Percentiles rank a stretch among this genome's conserved stretches.
These are phyloP conservation scores for Dendrolimus houi DNA, from an alignment of 2,888 invertebrate genomes.

Conservation along the genomic window DNA sequence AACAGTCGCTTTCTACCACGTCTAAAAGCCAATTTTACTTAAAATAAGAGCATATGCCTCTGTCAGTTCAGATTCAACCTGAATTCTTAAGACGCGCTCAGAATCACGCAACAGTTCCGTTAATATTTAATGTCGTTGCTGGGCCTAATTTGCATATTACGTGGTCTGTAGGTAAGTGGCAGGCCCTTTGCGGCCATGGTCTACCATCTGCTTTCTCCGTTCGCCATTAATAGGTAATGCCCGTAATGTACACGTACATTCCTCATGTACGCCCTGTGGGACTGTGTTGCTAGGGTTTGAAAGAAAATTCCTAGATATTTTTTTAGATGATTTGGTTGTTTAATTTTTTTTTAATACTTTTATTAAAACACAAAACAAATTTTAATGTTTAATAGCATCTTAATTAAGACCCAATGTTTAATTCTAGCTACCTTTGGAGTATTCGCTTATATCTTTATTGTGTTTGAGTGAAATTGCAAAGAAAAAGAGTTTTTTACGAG, in stretches of 20 bases:
- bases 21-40: too few relatives aligned
- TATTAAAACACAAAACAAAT: too few relatives aligned
- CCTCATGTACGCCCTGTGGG: not conserved
- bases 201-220: slow-evolving; percentile 16
- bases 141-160: slow-evolving; percentile 31
- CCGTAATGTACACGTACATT: not conserved
- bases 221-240: slow-evolving; percentile 20
- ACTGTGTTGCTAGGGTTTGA: not conserved
- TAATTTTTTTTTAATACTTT: too few relatives aligned
- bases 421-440: too few relatives aligned
- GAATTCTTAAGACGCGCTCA: slow-evolving; percentile 23
- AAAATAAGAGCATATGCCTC: not conserved
- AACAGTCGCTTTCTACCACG: not conserved
- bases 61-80: slow-evolving; percentile 6
- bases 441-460: too few relatives aligned
- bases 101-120: slow-evolving; percentile 14
- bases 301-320: too few relatives aligned
- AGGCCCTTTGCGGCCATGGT: slow-evolving; percentile 13
- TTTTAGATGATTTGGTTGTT: too few relatives aligned
- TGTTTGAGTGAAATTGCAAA: too few relatives aligned
- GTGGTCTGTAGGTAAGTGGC: slow-evolving; percentile 15
- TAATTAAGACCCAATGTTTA: too few relatives aligned
- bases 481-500: too few relatives aligned
- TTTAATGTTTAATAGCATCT: too few relatives aligned
- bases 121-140: slow-evolving; percentile 32